These are phyloP conservation scores for Dicerorhinus sumatrensis DNA, from an alignment of 2,113 vertebrate species.

Conservation along the genomic window DNA sequence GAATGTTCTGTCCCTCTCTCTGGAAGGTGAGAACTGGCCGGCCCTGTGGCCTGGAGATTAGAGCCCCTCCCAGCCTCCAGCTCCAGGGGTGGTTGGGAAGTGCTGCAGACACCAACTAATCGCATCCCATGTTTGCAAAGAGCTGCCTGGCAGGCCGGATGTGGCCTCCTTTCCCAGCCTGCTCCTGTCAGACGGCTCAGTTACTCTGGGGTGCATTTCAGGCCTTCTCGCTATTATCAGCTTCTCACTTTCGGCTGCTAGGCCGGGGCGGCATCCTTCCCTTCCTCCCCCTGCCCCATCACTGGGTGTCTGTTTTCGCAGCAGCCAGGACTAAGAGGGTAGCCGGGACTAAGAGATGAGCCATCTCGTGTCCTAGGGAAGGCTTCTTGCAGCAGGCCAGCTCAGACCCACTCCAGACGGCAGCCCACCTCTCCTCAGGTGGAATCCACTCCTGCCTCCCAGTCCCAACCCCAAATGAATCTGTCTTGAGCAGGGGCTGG, in stretches of 20 bases:
- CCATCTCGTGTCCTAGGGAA: not conserved
- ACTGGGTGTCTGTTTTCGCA: conserved; percentile 33
- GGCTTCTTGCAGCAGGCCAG: not conserved
- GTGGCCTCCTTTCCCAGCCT: conserved; percentile 79
- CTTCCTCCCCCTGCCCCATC: not conserved
- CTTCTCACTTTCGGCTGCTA: conserved; percentile 80
- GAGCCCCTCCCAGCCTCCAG: not conserved
- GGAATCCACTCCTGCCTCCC: not conserved
- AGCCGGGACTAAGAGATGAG: not conserved
- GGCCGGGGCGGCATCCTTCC: conserved; percentile 45
- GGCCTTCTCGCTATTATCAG: conserved; percentile 73
- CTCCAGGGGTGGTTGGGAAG: not conserved
- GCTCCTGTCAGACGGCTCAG: conserved; percentile 67
- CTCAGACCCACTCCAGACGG: not conserved
- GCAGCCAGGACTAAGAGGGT: not conserved
- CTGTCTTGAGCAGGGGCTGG: not conserved
- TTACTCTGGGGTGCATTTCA: conserved; percentile 79
- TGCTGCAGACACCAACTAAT: not conserved
- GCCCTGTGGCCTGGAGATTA: not conserved
- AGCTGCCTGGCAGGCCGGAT: conserved; percentile 76
- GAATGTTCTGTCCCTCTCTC: not conserved
- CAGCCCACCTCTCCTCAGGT: not conserved
- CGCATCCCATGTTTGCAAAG: not conserved
- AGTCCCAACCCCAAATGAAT: not conserved
- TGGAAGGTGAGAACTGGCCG: not conserved